Evolutionary conservation across 2,113 vertebrate species (phyloP), one percentile per base, ranked within the genome.

Genomic region (Carollia perspicillata): DNA sequence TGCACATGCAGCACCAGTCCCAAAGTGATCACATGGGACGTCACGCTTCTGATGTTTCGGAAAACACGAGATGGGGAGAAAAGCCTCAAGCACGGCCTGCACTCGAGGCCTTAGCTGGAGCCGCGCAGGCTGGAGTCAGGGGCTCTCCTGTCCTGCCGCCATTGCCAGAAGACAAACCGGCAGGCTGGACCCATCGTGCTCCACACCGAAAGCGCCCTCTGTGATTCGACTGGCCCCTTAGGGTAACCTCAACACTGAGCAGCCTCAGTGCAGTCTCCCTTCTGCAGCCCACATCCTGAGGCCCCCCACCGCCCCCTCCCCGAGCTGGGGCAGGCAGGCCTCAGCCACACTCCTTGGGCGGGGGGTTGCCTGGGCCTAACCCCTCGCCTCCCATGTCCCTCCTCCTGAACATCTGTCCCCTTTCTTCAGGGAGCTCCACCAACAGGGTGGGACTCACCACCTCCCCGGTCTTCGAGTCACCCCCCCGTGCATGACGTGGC

Each of bases 371-470:
- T 8, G 35, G 33, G 33, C 49, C 83, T 22, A 4, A 17, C 18
- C 22, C 16, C 10, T 49, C 11, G 2, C 49, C 55, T 6, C 91
- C 44, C 11, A 1, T 2, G 0, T 28, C 37, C 35, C 10, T 28
- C 58, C n/a, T 22, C 66, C 47, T 12, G 12, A 17, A 3, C 30
- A 35, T 23, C n/a, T n/a, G 30, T 66, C 83, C 42, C 23, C 20
- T 53, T 33, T 47, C 44, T 18, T 20, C 18, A 30, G 58, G 72
- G 49, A 44, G 53, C 22, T 60, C n/a, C 26, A 51, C 26, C 71
- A 20, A 0, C 0, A 40, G n/a, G 6, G 53, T 0, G 3, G 35
- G 18, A 53, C 28, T 58, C 3, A 6, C 35, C 35, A 6, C 8
- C 14, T 35, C 33, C 28, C 11, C 6, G 1, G 11, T 4, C 18